These are phyloP conservation scores for Drosophila persimilis DNA, from an alignment of 1,140 invertebrate genomes.

Conservation along the genomic window DNA sequence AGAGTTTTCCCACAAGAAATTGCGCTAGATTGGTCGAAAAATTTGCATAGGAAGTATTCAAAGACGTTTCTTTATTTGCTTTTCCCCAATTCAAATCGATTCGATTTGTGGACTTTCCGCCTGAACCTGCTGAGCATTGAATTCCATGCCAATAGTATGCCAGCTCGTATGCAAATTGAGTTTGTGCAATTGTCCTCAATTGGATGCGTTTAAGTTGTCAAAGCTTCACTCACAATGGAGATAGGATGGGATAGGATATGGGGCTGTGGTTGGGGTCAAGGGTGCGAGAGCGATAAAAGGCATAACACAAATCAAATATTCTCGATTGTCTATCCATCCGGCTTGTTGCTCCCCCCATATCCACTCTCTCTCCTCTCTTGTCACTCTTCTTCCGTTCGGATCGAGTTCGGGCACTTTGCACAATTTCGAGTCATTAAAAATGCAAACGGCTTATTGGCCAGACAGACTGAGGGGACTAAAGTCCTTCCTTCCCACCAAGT, in stretches of 20 bases:
- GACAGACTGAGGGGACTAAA: slow-evolving; percentile 11
- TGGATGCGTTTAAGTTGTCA: slow-evolving; percentile 45
- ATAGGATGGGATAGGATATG: neutral
- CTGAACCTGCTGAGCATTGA: slow-evolving; percentile 6
- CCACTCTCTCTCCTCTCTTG: neutral
- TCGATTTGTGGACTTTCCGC: neutral
- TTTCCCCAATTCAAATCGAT: too few species aligned
- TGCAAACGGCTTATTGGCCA: slow-evolving; percentile 64
- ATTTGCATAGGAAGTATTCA: too few species aligned
- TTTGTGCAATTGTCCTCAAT: slow-evolving; percentile 28
- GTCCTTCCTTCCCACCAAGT: slow-evolving; percentile 10
- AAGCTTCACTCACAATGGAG: slow-evolving; percentile 22
- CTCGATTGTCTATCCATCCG: slow-evolving; percentile 32
- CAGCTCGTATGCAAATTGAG: slow-evolving; percentile 30
- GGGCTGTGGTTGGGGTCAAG: slow-evolving; percentile 12
- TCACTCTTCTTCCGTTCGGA: slow-evolving; percentile 11
- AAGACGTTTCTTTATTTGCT: too few species aligned
- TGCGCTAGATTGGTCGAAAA: too few species aligned
- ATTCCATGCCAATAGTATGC: too few species aligned
- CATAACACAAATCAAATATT: slow-evolving; percentile 48
- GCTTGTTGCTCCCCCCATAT: neutral
- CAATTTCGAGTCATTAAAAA: slow-evolving; percentile 67
- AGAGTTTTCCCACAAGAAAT: too few species aligned
- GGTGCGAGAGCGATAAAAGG: slow-evolving; percentile 38
- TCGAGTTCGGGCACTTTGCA: slow-evolving; percentile 48